Percentiles rank a stretch among this genome's conserved stretches.
Conservation (phyloP, 2,797 vertebrate species). For the Myotis findleyi region DNA sequence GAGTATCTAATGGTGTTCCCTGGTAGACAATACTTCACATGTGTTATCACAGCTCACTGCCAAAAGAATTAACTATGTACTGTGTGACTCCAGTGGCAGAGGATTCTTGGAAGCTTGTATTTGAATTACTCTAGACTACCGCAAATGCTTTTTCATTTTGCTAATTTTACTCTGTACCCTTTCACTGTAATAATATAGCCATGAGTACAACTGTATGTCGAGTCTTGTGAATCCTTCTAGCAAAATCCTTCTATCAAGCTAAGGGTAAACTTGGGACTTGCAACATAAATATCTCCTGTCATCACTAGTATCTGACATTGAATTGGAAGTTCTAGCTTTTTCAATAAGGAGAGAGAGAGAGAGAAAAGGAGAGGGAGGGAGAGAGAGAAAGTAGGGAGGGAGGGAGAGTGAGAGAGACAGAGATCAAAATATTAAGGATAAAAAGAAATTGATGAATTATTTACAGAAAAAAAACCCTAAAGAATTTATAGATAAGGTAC, state of each 20-base stretch:
- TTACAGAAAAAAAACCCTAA: conserved; percentile 37
- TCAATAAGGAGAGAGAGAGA: not conserved
- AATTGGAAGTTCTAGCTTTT: not conserved
- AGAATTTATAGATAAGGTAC: not conserved
- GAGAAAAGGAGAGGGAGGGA: not conserved
- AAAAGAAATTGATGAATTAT: not conserved
- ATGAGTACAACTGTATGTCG: not conserved
- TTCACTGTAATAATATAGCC: not conserved
- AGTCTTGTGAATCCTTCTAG: not conserved
- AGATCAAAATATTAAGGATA: not conserved
- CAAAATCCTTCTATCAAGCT: not conserved
- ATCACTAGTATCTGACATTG: not conserved
- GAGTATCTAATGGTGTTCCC: not conserved
- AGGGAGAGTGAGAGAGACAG: not conserved
- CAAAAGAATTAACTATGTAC: conserved; percentile 1
- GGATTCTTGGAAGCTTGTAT: not conserved
- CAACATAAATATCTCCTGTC: not conserved
- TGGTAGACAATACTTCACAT: not conserved
- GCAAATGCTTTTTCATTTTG: not conserved
- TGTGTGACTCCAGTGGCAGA: not conserved
- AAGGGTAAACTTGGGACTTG: not conserved
- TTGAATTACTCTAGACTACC: not conserved
- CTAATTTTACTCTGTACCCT: not conserved
- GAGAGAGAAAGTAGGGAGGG: not conserved
- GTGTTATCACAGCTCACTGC: not conserved